Percentiles rank a stretch among this genome's conserved stretches.
Evolutionary conservation across 1,140 invertebrate species (phyloP).

Genomic region (Tetraneura akinire): DNA sequence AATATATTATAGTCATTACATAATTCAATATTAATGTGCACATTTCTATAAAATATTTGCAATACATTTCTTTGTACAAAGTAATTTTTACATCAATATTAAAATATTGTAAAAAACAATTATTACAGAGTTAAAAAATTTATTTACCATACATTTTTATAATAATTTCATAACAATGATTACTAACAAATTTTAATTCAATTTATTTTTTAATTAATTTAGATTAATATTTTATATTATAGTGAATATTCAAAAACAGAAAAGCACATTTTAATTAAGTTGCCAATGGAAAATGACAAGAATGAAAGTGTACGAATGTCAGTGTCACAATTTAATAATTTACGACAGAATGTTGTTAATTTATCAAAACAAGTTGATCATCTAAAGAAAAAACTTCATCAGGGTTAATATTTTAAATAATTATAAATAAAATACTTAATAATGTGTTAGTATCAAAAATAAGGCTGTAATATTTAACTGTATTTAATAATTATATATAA

Average conservation of each 20-base stretch:
- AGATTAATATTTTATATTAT: background rate
- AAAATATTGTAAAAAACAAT: no score
- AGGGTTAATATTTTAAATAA: slow-evolving; percentile 22
- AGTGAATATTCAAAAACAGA: slow-evolving; percentile 7
- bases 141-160: background rate
- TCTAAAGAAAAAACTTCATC: slow-evolving; percentile 38
- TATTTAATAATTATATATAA: no score
- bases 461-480: background rate
- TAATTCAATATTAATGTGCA: background rate
- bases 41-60: slow-evolving; percentile 1
- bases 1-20: background rate
- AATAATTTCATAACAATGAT: background rate
- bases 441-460: background rate
- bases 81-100: background rate
- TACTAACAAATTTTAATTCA: background rate
- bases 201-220: background rate
- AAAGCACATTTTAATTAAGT: slow-evolving; percentile 6
- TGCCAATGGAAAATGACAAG: background rate
- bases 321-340: slow-evolving; percentile 3
- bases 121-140: background rate
- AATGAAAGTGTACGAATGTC: slow-evolving; percentile 35
- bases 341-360: slow-evolving; percentile 32
- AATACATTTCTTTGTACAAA: slow-evolving; percentile 20
- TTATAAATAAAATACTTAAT: slow-evolving; percentile 2
- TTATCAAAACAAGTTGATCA: slow-evolving; percentile 31